phyloP scores from a whole-genome alignment of 2,888 invertebrate genomes.

The Orthosia cruda region DNA sequence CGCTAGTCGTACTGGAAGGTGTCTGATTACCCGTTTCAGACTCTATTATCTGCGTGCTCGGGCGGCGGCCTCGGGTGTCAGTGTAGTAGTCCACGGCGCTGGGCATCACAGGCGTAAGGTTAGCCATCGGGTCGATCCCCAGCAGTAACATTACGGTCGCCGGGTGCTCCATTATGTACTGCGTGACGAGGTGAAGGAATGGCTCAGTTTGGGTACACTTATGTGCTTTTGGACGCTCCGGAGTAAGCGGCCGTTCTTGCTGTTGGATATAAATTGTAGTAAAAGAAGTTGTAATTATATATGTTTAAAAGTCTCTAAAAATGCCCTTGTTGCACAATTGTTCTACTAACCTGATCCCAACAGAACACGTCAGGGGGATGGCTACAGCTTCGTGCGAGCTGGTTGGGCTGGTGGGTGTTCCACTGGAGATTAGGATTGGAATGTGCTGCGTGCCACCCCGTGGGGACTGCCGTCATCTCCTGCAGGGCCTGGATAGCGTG shows the following conservation, averaged over 20 bases:
- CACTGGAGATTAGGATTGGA: conserved; percentile 95
- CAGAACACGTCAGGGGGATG: conserved; percentile 97
- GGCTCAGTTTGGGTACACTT: conserved; percentile 93
- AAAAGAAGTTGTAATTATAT: neutral
- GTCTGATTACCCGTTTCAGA: conserved; percentile 88
- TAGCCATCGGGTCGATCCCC: conserved; percentile 93
- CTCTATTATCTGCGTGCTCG: conserved; percentile 87
- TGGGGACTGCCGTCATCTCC: conserved; percentile 95
- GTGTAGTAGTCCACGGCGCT: conserved; percentile 87
- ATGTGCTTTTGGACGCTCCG: conserved; percentile 85
- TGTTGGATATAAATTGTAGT: conserved; percentile 67
- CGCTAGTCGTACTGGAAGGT: conserved; percentile 87
- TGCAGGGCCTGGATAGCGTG: conserved; percentile 96
- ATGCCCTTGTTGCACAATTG: neutral
- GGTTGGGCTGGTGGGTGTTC: conserved; percentile 88
- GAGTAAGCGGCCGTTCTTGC: conserved; percentile 86
- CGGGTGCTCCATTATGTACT: conserved; percentile 94
- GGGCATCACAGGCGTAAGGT: conserved; percentile 84
- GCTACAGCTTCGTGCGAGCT: conserved; percentile 95
- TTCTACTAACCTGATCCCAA: conserved; percentile 92
- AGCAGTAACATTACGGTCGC: conserved; percentile 94
- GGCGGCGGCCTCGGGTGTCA: conserved; percentile 83
- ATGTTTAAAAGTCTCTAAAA: no score
- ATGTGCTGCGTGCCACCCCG: conserved; percentile 94
- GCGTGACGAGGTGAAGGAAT: conserved; percentile 92